Evolutionary conservation across 2,797 vertebrate genomes (phyloP).

Genomic region (Xenopus petersii): DNA sequence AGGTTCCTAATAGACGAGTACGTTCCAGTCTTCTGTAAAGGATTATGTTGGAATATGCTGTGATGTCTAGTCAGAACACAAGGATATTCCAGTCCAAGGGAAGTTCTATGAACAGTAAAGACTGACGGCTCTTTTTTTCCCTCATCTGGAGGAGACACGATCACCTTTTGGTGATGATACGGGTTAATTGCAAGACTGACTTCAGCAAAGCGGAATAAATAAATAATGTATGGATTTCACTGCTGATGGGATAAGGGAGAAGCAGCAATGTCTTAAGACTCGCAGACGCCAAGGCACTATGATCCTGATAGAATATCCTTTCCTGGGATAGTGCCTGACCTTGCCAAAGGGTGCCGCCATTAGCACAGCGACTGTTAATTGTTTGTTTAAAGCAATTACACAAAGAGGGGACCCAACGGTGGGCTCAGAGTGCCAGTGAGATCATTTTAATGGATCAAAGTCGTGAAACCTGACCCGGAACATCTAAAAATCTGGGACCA

Average conservation of each 20-base stretch:
- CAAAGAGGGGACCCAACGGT: not conserved
- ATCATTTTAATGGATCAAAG: not conserved
- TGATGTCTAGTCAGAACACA: not conserved
- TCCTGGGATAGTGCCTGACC: conserved; percentile 41
- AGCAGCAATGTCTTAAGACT: conserved; percentile 42
- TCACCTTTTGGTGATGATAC: not conserved
- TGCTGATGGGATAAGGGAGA: conserved; percentile 34
- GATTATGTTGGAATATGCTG: not conserved
- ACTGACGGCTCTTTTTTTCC: not conserved
- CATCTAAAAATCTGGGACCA: not conserved
- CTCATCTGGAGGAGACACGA: not conserved
- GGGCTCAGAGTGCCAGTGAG: not conserved
- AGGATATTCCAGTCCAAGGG: not conserved
- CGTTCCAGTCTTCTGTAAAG: no score
- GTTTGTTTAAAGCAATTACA: conserved; percentile 39
- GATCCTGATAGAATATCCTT: conserved; percentile 46
- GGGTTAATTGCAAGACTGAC: conserved; percentile 36
- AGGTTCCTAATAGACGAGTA: no score
- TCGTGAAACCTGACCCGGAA: not conserved
- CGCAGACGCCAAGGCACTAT: conserved; percentile 39
- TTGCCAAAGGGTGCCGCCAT: conserved; percentile 41
- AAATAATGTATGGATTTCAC: conserved; percentile 49
- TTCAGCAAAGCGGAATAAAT: conserved; percentile 46
- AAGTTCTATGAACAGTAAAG: not conserved
- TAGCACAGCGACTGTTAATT: conserved; percentile 33